A percentile compares a stretch with the other conserved stretches of the same genome.
phyloP scores from a whole-genome alignment of 2,888 invertebrate species.

The Amblyjoppa fuscipennis region DNA sequence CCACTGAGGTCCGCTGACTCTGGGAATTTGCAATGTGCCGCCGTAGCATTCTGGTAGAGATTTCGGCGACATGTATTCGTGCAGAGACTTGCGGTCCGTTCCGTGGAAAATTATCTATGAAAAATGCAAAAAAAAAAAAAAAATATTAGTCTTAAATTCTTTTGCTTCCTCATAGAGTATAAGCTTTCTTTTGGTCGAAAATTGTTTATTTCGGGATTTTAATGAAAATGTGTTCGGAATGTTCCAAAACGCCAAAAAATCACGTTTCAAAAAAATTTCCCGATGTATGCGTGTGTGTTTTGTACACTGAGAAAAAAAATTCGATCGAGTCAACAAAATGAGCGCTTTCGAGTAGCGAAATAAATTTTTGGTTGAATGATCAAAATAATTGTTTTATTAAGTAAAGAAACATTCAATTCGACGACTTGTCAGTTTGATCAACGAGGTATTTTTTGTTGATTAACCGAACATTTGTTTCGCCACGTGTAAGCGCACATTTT shows the following conservation, averaged over 20 bases:
- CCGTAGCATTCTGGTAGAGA: conserved; percentile 91
- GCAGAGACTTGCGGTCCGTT: conserved; percentile 90
- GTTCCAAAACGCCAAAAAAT: not conserved
- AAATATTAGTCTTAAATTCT: not conserved
- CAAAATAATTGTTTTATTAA: no score
- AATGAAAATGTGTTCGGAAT: no score
- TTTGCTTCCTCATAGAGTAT: not conserved
- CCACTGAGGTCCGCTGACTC: conserved; percentile 91
- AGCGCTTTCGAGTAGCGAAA: no score
- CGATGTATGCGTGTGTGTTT: not conserved
- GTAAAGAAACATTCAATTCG: no score
- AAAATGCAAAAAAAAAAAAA: conserved; percentile 17
- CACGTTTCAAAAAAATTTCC: no score
- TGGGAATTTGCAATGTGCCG: conserved; percentile 90
- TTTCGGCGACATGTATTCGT: conserved; percentile 91
- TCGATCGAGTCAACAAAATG: no score
- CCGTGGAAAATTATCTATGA: conserved; percentile 91
- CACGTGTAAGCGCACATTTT: no score
- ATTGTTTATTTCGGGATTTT: not conserved
- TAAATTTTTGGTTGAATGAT: no score
- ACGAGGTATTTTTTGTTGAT: no score
- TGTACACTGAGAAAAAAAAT: no score
- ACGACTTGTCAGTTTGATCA: no score
- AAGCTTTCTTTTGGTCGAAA: not conserved
- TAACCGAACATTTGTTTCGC: no score